Evolutionary conservation across 1,140 invertebrate species (phyloP).

Genomic region (Drosophila kanapiae): DNA sequence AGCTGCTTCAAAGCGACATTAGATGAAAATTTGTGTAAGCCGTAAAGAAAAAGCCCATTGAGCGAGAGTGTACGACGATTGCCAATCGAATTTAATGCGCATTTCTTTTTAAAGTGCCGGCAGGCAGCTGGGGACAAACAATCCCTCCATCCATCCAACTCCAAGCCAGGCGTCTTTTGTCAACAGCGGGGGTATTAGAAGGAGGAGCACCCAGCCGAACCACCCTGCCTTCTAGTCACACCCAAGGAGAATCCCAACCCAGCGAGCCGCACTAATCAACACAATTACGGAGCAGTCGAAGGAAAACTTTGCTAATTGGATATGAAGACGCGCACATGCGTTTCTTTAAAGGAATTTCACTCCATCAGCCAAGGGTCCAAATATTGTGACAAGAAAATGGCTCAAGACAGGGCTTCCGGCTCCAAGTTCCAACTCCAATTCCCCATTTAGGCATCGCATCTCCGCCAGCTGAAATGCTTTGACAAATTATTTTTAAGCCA

Average conservation of each 20-base stretch:
- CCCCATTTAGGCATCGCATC: slow-evolving; percentile 54
- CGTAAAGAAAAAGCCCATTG: slow-evolving; percentile 52
- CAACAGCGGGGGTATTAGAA: slow-evolving; percentile 9
- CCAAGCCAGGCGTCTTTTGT: slow-evolving; percentile 27
- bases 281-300: slow-evolving; percentile 78
- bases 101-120: slow-evolving; percentile 64
- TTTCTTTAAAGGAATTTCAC: slow-evolving; percentile 78
- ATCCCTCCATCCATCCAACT: slow-evolving; percentile 15
- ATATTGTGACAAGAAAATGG: slow-evolving; percentile 77
- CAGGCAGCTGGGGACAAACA: slow-evolving; percentile 44
- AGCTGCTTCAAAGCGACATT: slow-evolving; percentile 52
- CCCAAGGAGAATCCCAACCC: slow-evolving; percentile 38
- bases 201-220: background rate
- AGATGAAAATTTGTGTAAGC: slow-evolving; percentile 73
- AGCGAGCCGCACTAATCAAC: slow-evolving; percentile 82
- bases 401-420: slow-evolving; percentile 27
- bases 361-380: slow-evolving; percentile 64
- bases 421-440: slow-evolving; percentile 38
- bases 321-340: slow-evolving; percentile 83
- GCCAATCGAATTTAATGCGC: slow-evolving; percentile 66
- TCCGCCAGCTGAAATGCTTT: slow-evolving; percentile 72
- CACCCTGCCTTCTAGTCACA: slow-evolving; percentile 6
- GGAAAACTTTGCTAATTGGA: slow-evolving; percentile 83
- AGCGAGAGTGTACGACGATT: slow-evolving; percentile 44
- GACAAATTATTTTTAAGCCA: slow-evolving; percentile 85